Evolutionary conservation across 2,888 invertebrate genomes (phyloP), one percentile per base, ranked within the genome.

Genomic region (Toxonevra muliebris): DNA sequence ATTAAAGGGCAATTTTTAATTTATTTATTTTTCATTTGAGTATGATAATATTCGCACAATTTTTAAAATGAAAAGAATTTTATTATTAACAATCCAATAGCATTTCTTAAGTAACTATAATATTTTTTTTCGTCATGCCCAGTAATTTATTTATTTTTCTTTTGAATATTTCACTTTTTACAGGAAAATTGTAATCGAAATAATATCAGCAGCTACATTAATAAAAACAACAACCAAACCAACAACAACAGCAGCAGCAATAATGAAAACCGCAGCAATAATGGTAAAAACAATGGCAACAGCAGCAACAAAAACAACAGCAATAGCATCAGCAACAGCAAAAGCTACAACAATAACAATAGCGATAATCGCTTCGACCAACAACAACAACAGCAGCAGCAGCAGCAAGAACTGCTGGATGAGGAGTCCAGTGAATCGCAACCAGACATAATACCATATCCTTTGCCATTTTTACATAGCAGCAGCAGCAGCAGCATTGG

Each of bases 401-500:
- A 65, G 15, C 48, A 58, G 17, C 57, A 65, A 45, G 43, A 59
- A 57, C 40, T 65, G 43, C 13, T 57, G 61, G 62, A n/a, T n/a
- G 55, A 52, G 60, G 43, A 65, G 60, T 79, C 81, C 57, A 74
- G 77, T 71, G 81, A 81, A 75, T 76, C 76, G 69, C 82, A 81
- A 65, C 81, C 82, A 58, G 81, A 81, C 70, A 81, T 81, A 20
- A 82, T 81, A 77, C 81, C 81, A 68, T 80, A 81, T 77, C 82
- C 81, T 30, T 30, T 30, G 54, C 72, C 80, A 52, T 69, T 68
- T 60, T 72, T 69, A 67, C 72, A 69, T 58, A 55, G 63, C 48
- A 50, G 54, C 19, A 10, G 19, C 63, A 76, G 78, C 59, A 53
- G 30, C 68, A 69, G 12, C 65, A 63, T 50, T 65, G 60, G 19